Conservation (phyloP, 2,888 invertebrate species). For the Agrotis clavis region DNA sequence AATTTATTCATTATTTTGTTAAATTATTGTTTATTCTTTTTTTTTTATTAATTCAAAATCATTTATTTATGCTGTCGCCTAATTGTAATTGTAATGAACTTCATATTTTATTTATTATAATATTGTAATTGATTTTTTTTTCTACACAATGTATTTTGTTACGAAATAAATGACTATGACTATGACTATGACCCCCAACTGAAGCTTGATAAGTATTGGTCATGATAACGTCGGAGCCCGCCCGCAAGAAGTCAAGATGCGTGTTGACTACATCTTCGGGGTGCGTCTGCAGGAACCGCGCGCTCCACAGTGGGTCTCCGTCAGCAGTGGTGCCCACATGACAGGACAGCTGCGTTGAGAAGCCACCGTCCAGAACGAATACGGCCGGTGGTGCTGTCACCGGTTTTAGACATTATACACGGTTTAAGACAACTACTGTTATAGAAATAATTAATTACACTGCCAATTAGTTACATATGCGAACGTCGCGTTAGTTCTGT, state of each 20-base stretch:
- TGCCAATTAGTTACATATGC: background rate
- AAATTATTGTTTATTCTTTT: no score
- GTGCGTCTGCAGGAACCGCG: slow-evolving; percentile 94
- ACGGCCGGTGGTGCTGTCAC: slow-evolving; percentile 67
- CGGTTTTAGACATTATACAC: slow-evolving; percentile 41
- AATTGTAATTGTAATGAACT: no score
- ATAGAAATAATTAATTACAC: background rate
- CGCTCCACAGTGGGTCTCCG: slow-evolving; percentile 97
- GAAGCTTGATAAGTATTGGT: slow-evolving; percentile 98
- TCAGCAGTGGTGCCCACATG: slow-evolving; percentile 94
- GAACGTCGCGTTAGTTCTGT: slow-evolving; percentile 2
- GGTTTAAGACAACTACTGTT: background rate
- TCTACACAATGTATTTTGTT: no score
- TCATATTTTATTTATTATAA: no score
- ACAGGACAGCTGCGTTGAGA: slow-evolving; percentile 94
- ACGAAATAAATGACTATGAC: no score
- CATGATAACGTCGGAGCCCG: slow-evolving; percentile 96
- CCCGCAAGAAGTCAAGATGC: slow-evolving; percentile 95
- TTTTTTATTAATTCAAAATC: no score
- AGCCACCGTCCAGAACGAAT: slow-evolving; percentile 93
- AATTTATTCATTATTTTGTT: no score
- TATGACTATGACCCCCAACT: no score
- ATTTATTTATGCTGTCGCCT: no score
- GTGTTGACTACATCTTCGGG: slow-evolving; percentile 94
- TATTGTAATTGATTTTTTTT: no score